Evolutionary conservation across 2,888 invertebrate species (phyloP), one percentile per base, ranked within the genome.

Genomic region (Malthinus flaveolus): DNA sequence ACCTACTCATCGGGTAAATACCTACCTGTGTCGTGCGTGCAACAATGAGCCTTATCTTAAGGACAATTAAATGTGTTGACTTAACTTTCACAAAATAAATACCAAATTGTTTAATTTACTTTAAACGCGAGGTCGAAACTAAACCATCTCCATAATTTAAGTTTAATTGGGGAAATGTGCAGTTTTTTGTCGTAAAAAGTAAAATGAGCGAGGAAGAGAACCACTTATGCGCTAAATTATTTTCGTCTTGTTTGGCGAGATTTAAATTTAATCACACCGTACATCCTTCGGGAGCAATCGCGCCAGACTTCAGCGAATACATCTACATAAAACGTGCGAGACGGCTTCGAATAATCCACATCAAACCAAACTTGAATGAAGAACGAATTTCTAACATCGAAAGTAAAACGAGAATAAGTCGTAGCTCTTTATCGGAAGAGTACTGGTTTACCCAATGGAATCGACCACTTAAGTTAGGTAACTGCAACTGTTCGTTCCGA

Each of bases 361-460:
- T 77, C 10, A 68, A 65, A 56, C 76, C 76, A 39, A 73, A 66
- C 23, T 44, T 45, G 46, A 53, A 39, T 63, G 51, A 68, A 67
- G 47, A 59, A 54, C 46, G 35, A 66, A 48, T 56, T 60, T 46
- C 57, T 55, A 56, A 60, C 56, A 57, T 54, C 9, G 63, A 61
- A 49, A 65, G 66, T 57, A 64, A 66, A 48, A 49, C 47, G 9
- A 60, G 63, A 51, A 68, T 68, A 44, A 75, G 63, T 63, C 68
- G 76, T 37, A 75, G 71, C 60, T 75, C 76, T 3, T 64, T 78
- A 36, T 71, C 78, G 13, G 81, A 80, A 62, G 80, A 80, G 60
- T 81, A 81, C 63, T 81, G 80, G 80, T 81, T 81, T 67, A 78
- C 77, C 10, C 75, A 78, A 65, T 79, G 79, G 79, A 79, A 76